Base-by-base conservation (phyloP, 2,113 vertebrate genomes). In the Nannospalax galili region DNA sequence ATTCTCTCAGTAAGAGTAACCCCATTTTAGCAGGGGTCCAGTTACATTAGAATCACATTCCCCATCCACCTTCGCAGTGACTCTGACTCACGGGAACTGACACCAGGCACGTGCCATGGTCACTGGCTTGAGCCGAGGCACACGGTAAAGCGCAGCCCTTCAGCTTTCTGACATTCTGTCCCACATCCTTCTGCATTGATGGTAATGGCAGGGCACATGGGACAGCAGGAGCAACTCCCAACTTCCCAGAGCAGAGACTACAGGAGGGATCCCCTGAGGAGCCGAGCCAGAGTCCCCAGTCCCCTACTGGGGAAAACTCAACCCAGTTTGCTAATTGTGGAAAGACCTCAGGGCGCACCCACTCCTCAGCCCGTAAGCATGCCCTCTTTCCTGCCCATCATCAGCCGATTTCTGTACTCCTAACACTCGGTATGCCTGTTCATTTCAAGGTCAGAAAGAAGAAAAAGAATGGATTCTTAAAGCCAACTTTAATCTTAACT, bases 391-490 rank as follows among this genome's bases (percentile, higher is more conserved):
- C 30, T 11, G 62, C 24, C 7, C 24, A 24, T 1, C 19, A 42
- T n/a, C 1, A 48, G 5, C 64, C 28, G 22, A 32, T 30, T 42
- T n/a, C 28, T 12, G 65, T 77, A n/a, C 52, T 90, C 6, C 20
- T 64, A 28, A 26, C 73, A 72, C 5, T 30, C 35, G 28, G 32
- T 42, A 73, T 85, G 90, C 84, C 65, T 93, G 26, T 52, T 80
- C 84, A 79, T 48, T 93, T 90, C 22, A 90, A 74, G 28, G 35
- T 87, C 14, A 79, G 42, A 72, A 58, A 69, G 42, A 79, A n/a
- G 88, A 17, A 91, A 75, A 79, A 5, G 60, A 86, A 72, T 82
- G 52, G 42, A 67, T 52, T 92, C 86, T 70, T 81, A 82, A 88
- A 78, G 7, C n/a, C 69, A 52, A 42, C 2, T 80, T n/a, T 48